Base-by-base conservation (phyloP, 2,797 vertebrate genomes). In the Paratrypauchen microcephalus region DNA sequence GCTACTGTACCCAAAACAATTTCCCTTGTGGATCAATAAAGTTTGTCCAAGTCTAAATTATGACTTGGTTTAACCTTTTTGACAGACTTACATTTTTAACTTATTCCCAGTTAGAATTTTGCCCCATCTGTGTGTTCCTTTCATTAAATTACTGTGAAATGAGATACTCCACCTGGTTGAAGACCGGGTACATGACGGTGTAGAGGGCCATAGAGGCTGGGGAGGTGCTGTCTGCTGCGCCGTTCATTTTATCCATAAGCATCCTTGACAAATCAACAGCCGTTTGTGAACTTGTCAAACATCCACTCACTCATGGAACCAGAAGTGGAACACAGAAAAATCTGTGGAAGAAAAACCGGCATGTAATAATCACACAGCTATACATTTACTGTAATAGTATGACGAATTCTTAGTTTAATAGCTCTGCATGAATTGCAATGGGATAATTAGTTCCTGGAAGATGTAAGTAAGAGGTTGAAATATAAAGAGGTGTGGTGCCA, bases 221-320 rank as follows among this genome's bases (percentile, higher is more conserved):
- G 70, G 95, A 95, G 94, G 93, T 93, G 73, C 91, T 91, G 91
- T 97, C 94, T 73, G 95, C 94, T 95, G 97, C 95, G 95, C 96
- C 97, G 95, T 95, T 97, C 93, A 94, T 95, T 95, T 97, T 94
- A 94, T 96, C 95, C 96, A 96, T 97, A 95, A 95, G 96, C 95
- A 98, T 96, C 94, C 95, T 96, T 93, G 94, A 81, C 73, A 69
- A 68, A 77, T 85, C 75, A 60, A 65, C 72, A 82, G 68, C 36
- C 57, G 70, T 70, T 70, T 73, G 59, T 71, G 68, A 70, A 75
- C 72, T 48, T 61, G 73, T 80, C 73, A 73, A 64, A 66, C 62
- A 68, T 76, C 73, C 80, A 86, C 78, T 83, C 77, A 65, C 59
- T 88, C 71, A 67, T 6, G 1, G 39, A 60, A 13, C 11, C 39